Percentiles rank a stretch among this genome's conserved stretches.
Evolutionary conservation across 2,113 vertebrate species (phyloP).

Genomic region (Callopanchax toddi): DNA sequence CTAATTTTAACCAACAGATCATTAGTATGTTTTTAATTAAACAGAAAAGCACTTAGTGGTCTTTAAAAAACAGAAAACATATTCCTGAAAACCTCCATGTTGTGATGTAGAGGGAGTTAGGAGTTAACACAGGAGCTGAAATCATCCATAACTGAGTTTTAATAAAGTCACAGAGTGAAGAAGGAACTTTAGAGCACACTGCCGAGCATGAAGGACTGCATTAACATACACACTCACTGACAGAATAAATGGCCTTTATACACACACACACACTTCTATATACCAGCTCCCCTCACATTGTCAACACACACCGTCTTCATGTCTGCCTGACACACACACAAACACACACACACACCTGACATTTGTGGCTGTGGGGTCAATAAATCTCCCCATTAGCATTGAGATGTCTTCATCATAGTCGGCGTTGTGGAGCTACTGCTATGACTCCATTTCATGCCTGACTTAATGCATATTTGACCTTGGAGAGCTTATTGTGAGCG

Average conservation of each 20-base stretch:
- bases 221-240: constrained; percentile 44
- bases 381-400: constrained; percentile 73
- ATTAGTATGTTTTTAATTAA: too few relatives aligned
- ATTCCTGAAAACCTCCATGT: too few relatives aligned
- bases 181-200: constrained; percentile 48
- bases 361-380: constrained; percentile 50
- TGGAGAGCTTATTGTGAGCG: constrained; percentile 33
- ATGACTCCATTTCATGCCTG: constrained; percentile 65
- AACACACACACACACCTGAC: constrained; percentile 14
- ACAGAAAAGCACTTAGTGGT: too few relatives aligned
- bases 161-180: constrained; percentile 49
- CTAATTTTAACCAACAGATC: too few relatives aligned
- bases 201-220: constrained; percentile 64
- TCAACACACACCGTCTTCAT: constrained; percentile 29
- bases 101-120: background rate
- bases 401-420: constrained; percentile 69
- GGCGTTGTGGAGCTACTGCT: constrained; percentile 56
- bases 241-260: constrained; percentile 42
- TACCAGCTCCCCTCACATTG: constrained; percentile 13
- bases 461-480: constrained; percentile 74
- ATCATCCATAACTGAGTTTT: constrained; percentile 45
- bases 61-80: too few relatives aligned
- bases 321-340: constrained; percentile 5
- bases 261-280: constrained; percentile 3
- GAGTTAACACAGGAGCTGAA: constrained; percentile 15